Conservation (phyloP, 2,888 invertebrate species). For the Sialis lutaria region DNA sequence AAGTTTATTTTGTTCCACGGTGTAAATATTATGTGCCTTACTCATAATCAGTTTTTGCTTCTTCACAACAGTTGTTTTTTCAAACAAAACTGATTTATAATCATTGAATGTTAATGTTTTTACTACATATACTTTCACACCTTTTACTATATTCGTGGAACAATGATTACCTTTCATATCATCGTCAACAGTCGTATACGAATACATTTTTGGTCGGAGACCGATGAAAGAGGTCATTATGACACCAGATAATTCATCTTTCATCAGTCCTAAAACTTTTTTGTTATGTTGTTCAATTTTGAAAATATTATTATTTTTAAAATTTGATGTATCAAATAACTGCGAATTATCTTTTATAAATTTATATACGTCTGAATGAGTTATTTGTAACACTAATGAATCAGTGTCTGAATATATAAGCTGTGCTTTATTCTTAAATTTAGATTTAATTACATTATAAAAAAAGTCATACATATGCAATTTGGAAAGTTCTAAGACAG, state of each 20-base stretch:
- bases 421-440: slow-evolving; percentile 13
- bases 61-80: neutral
- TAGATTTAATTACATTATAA: slow-evolving; percentile 17
- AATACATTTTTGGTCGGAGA: slow-evolving; percentile 9
- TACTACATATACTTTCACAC: neutral
- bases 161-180: neutral
- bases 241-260: slow-evolving; percentile 7
- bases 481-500: slow-evolving; percentile 23
- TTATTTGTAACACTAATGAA: slow-evolving; percentile 15
- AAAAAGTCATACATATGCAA: slow-evolving; percentile 21
- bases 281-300: slow-evolving; percentile 11
- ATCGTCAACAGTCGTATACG: neutral
- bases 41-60: neutral
- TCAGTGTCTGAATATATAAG: slow-evolving; percentile 18
- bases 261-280: slow-evolving; percentile 9
- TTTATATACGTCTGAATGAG: slow-evolving; percentile 19
- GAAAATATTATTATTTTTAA: slow-evolving; percentile 12
- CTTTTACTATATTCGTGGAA: neutral
- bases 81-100: neutral
- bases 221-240: slow-evolving; percentile 7
- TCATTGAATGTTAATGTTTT: neutral
- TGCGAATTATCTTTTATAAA: slow-evolving; percentile 12
- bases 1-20: neutral
- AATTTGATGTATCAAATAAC: slow-evolving; percentile 18
- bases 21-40: neutral